phyloP scores from a whole-genome alignment of 2,888 invertebrate species.

The Phania funesta region DNA sequence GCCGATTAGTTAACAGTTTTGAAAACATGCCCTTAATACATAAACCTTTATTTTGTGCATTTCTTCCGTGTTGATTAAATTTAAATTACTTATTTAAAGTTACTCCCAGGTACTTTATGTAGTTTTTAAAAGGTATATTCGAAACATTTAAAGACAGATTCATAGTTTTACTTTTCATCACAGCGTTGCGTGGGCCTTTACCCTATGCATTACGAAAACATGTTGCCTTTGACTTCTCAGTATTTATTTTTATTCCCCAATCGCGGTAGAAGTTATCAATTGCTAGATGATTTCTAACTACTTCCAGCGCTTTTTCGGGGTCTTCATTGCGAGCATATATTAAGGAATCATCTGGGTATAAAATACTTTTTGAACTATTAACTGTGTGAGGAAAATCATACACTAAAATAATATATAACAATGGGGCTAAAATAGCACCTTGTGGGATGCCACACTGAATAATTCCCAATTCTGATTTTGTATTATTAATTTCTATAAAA shows the following conservation, averaged over 20 bases:
- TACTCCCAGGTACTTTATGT: background rate
- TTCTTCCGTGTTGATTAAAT: constrained; percentile 15
- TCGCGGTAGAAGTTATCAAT: background rate
- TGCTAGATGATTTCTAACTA: background rate
- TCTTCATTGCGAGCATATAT: no score
- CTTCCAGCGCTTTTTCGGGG: background rate
- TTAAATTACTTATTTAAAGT: constrained; percentile 9
- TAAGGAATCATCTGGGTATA: constrained; percentile 56
- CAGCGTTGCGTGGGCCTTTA: background rate
- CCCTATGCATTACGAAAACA: constrained; percentile 1
- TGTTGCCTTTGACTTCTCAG: background rate
- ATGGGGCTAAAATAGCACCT: constrained; percentile 38
- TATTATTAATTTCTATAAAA: no score
- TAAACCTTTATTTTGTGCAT: background rate
- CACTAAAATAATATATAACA: constrained; percentile 49
- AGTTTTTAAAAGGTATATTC: background rate
- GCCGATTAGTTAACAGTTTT: background rate
- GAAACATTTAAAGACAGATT: constrained; percentile 1
- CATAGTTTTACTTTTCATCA: background rate
- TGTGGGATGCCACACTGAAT: constrained; percentile 19
- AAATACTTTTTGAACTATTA: constrained; percentile 13
- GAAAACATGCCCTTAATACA: constrained; percentile 4
- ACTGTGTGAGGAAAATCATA: constrained; percentile 56
- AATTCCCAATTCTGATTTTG: background rate
- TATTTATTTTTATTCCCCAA: background rate